A percentile compares a stretch with the other conserved stretches of the same genome.
Conservation (phyloP, 2,888 invertebrate genomes). For the Ichneumoninae sp. region DNA sequence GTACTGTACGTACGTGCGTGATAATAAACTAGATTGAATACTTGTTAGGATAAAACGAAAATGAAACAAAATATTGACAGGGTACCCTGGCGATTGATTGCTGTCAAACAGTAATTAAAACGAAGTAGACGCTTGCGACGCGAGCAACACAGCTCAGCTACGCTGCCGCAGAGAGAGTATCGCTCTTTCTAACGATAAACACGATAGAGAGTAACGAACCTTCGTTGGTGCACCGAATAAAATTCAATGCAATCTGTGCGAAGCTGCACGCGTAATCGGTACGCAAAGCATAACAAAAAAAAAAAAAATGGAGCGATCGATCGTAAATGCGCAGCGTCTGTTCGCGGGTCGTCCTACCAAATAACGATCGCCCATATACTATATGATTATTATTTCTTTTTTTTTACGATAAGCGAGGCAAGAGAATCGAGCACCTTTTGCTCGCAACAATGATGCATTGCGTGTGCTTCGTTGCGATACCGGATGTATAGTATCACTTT, state of each 20-base stretch:
- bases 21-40: conserved; percentile 32
- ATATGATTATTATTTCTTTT: conserved; percentile 54
- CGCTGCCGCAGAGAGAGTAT: conserved; percentile 24
- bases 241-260: conserved; percentile 68
- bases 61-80: conserved; percentile 53
- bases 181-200: conserved; percentile 1
- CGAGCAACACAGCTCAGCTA: conserved; percentile 31
- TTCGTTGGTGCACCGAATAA: conserved; percentile 68
- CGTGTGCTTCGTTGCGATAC: conserved; percentile 69
- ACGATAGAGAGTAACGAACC: conserved; percentile 29
- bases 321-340: conserved; percentile 28
- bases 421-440: conserved; percentile 44
- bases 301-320: conserved; percentile 37
- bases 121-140: conserved; percentile 51
- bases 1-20: conserved; percentile 26
- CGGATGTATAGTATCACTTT: conserved; percentile 73
- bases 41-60: conserved; percentile 25
- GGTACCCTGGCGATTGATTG: conserved; percentile 61
- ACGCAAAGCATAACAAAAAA: conserved; percentile 41
- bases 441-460: conserved; percentile 23
- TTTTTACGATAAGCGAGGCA: conserved; percentile 41
- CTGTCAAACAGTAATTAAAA: conserved; percentile 61
- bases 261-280: conserved; percentile 38
- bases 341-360: conserved; percentile 62
- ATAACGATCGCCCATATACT: conserved; percentile 61